A percentile compares a stretch with the other conserved stretches of the same genome.
Conservation (phyloP, 2,888 invertebrate species). For the Cynaeus angustus region DNA sequence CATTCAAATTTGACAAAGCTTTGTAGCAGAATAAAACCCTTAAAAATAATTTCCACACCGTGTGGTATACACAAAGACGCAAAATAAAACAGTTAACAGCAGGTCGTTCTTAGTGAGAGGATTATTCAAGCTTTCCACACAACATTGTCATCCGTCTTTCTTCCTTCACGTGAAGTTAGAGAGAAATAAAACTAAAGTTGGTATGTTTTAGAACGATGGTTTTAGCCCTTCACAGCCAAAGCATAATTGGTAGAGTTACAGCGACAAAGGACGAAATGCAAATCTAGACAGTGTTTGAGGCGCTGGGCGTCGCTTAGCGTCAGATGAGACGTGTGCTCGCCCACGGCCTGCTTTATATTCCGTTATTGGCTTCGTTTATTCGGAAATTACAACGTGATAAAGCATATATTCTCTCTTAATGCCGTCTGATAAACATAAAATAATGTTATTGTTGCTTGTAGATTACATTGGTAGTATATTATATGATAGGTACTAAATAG, state of each 20-base stretch:
- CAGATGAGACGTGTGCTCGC: constrained; percentile 60
- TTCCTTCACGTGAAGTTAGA: constrained; percentile 16
- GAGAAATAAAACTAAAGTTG: constrained; percentile 19
- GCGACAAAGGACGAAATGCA: constrained; percentile 63
- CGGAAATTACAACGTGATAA: constrained; percentile 64
- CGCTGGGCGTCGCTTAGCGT: constrained; percentile 59
- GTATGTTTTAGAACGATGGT: constrained; percentile 15
- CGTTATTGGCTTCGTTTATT: constrained; percentile 67
- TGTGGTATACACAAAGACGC: constrained; percentile 63
- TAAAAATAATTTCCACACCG: constrained; percentile 65
- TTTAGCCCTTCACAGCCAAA: constrained; percentile 52
- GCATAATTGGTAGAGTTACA: constrained; percentile 62
- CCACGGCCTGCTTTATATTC: constrained; percentile 63
- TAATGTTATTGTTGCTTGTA: constrained; percentile 11
- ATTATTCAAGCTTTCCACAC: constrained; percentile 17
- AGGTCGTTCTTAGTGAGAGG: constrained; percentile 53
- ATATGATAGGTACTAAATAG: not conserved
- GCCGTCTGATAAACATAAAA: constrained; percentile 27
- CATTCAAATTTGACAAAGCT: constrained; percentile 60
- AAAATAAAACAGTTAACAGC: constrained; percentile 64
- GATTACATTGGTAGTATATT: not conserved
- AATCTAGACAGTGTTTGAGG: constrained; percentile 57
- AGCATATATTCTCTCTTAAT: constrained; percentile 54
- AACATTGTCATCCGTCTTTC: constrained; percentile 11
- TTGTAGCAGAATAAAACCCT: constrained; percentile 59